These are phyloP conservation scores for Psammodynastes pulverulentus DNA, from an alignment of 2,113 vertebrate genomes.

Conservation along the genomic window DNA sequence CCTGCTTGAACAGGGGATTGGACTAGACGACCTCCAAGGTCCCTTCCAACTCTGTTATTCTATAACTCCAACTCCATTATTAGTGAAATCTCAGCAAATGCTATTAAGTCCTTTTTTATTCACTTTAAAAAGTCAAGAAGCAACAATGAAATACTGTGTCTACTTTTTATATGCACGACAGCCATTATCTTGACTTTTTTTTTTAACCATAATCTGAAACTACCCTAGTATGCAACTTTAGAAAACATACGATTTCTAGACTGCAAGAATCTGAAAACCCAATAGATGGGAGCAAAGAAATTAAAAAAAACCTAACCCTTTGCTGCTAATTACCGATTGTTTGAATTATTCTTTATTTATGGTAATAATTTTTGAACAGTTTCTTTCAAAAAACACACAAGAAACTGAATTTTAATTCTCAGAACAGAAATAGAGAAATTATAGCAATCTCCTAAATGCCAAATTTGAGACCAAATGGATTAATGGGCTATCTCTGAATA, in stretches of 20 bases:
- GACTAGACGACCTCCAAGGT: too few species aligned
- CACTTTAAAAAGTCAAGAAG: not conserved
- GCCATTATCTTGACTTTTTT: not conserved
- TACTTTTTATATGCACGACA: not conserved
- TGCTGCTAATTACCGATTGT: not conserved
- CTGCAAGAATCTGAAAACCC: not conserved
- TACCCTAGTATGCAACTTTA: not conserved
- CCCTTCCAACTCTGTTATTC: too few species aligned
- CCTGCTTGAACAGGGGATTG: too few species aligned
- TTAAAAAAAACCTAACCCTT: not conserved
- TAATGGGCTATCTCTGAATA: slow-evolving; percentile 29
- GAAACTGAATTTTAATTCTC: not conserved
- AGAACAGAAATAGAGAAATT: not conserved
- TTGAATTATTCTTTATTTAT: not conserved
- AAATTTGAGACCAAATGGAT: slow-evolving; percentile 29
- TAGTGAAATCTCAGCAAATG: not conserved
- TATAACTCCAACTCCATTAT: too few species aligned
- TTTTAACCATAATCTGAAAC: not conserved
- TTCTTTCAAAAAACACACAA: slow-evolving; percentile 13
- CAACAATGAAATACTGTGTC: not conserved
- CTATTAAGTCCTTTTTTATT: not conserved
- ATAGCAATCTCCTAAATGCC: slow-evolving; percentile 22
- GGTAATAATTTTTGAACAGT: slow-evolving; percentile 5
- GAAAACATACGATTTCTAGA: not conserved
- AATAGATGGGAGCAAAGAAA: not conserved